Evolutionary conservation across 2,888 invertebrate genomes (phyloP), one percentile per base, ranked within the genome.

Genomic region (Heliconius hortense): DNA sequence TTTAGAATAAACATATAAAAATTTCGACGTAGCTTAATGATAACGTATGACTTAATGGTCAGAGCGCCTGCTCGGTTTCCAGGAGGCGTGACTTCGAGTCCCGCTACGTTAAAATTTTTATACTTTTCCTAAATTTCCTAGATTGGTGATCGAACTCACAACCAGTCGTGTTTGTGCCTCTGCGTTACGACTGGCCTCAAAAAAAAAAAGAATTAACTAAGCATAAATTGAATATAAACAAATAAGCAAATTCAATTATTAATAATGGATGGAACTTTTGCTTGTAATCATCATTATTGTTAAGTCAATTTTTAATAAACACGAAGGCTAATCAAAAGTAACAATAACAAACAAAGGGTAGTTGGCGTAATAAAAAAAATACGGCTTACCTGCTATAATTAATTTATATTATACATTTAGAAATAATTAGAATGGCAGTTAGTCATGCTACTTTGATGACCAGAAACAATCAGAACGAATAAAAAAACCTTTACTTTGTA

Each of bases 241-340:
- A 35, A 43, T 43, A 43, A 43, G 43, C 43, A 43, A 43, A 43
- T 43, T 43, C 13, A 26, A 59, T 24, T 10, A 24, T 26, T 26
- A n/a, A 26, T 11, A 7, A 13, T 31, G 5, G 5, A 31, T 35
- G 31, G 31, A 35, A 8, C 31, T 35, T 28, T 24, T 48, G 62
- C 48, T 39, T 39, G 21, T 53, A 53, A 63, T 53, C 62, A n/a
- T n/a, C 5, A 31, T 4, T 28, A 24, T 24, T 48, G 7, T 62
- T 63, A 13, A 62, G 26, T 53, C 53, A 53, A 62, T 68, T 62
- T 35, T 4, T 63, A 13, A 69, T 28, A 74, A 69, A 21, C 62
- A 69, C 69, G 69, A 68, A 69, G 62, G 48, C 18, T 24, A 15
- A 26, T 31, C 11, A 63, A 31, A 53, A 69, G 18, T 18, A 35